Percentiles rank a stretch among this genome's conserved stretches.
Conservation (phyloP, 2,113 vertebrate genomes). For the Paramisgurnus dabryanus region DNA sequence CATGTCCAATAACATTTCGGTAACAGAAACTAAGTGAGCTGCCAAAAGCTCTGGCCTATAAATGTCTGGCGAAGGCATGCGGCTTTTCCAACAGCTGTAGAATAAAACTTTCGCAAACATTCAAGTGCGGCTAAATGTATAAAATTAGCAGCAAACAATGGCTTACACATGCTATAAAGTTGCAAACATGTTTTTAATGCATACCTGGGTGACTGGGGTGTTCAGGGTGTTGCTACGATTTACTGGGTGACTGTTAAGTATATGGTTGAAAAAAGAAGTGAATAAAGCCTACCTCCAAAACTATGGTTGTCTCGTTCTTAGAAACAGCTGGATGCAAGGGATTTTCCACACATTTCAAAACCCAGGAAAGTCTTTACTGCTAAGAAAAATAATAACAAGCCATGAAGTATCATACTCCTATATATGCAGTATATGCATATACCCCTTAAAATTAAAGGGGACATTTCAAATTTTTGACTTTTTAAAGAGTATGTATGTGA, state of each 20-base stretch:
- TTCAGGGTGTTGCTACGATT: not conserved
- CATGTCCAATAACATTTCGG: conserved; percentile 31
- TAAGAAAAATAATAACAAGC: not conserved
- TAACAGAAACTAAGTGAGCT: conserved; percentile 36
- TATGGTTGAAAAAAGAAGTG: not conserved
- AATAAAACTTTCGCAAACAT: not conserved
- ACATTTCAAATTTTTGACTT: no score
- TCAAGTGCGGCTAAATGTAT: not conserved
- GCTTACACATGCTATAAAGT: no score
- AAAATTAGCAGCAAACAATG: not conserved
- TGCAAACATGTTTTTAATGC: no score
- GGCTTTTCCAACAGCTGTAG: conserved; percentile 30
- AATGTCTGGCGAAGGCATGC: conserved; percentile 33
- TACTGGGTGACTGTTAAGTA: not conserved
- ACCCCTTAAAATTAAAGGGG: no score
- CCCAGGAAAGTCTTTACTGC: not conserved
- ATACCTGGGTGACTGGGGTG: not conserved
- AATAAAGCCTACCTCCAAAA: no score
- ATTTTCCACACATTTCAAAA: no score
- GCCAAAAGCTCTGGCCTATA: conserved; percentile 35
- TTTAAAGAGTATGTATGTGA: no score
- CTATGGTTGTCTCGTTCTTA: no score
- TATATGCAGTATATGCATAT: no score
- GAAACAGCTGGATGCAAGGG: no score
- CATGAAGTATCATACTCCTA: no score